Conservation (phyloP, 2,797 vertebrate genomes). For the Podargus strigoides region DNA sequence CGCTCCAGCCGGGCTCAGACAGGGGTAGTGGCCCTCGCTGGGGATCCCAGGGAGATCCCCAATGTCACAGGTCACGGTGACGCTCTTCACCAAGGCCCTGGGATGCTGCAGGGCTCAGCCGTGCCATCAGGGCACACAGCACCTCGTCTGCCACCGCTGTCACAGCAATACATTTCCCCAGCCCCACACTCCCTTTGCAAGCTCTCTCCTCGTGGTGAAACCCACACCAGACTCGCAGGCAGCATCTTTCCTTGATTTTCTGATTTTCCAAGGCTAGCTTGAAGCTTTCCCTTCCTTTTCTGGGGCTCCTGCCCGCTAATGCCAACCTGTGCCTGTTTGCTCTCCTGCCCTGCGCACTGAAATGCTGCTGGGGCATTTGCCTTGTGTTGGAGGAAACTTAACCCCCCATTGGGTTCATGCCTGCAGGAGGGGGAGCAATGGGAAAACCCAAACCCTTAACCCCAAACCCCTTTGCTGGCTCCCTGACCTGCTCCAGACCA, state of each 20-base stretch:
- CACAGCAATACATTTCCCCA: rapidly evolving
- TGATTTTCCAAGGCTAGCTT: neutral
- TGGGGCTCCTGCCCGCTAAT: neutral
- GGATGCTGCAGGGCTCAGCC: neutral
- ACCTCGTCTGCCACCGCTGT: neutral
- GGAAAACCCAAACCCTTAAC: neutral
- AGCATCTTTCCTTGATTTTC: neutral
- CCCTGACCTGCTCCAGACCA: neutral
- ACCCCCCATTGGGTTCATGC: neutral
- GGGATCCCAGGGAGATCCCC: neutral
- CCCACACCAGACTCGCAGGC: no score
- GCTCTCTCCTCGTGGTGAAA: neutral
- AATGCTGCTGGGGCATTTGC: neutral
- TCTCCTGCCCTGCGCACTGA: constrained; percentile 39
- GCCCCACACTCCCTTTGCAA: neutral
- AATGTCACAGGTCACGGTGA: neutral
- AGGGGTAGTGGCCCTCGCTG: rapidly evolving
- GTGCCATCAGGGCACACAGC: neutral
- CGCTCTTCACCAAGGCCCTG: rapidly evolving
- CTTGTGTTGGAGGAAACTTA: neutral
- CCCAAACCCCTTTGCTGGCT: neutral
- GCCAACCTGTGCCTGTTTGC: constrained; percentile 11
- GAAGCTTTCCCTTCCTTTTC: constrained; percentile 2
- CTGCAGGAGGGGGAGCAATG: neutral
- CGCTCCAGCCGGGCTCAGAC: neutral